Evolutionary conservation across 2,888 invertebrate genomes (phyloP), one percentile per base, ranked within the genome.

Genomic region (Malachius bipustulatus): DNA sequence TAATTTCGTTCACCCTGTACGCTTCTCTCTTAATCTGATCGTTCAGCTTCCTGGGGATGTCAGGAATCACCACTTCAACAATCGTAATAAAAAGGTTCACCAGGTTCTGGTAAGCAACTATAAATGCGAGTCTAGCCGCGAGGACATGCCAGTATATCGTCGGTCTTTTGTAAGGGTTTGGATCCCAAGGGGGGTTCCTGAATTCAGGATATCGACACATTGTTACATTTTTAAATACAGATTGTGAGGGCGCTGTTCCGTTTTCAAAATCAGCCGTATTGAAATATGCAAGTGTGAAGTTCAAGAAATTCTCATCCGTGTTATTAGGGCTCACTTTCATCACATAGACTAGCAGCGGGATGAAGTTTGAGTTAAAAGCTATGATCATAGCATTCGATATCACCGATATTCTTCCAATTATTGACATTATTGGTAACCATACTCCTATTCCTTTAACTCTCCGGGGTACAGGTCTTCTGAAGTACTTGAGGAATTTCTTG

Each of bases 301-400:
- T 68, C n/a, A 83, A 59, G 59, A 75, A 87, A 4, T 80, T 78
- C 9, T 47, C 43, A 14, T 78, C 66, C 0, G 69, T 65, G 10
- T 64, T 59, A 31, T 66, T 58, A 3, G 47, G 42, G 49, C 69
- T 72, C 26, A 70, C 67, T 19, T 64, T 62, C 35, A 67, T 50
- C 43, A 61, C 61, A 56, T 85, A 88, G 14, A 84, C 77, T 40
- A 84, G 53, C 49, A 77, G 74, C 11, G 85, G 85, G 51, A 88
- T 81, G 53, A 84, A 77, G 59, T 83, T 81, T 0, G 84, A 83
- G 6, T 87, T 84, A 62, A 88, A 81, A 26, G 87, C 85, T 51
- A 89, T 83, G 14, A 54, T 58, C 55, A 77, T 70, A 55, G 82
- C 85, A 61, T 85, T 87, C 1, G 82, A 78, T 9, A 79, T 72